phyloP scores from a whole-genome alignment of 2,888 invertebrate genomes.

The Pilophorus perplexus region DNA sequence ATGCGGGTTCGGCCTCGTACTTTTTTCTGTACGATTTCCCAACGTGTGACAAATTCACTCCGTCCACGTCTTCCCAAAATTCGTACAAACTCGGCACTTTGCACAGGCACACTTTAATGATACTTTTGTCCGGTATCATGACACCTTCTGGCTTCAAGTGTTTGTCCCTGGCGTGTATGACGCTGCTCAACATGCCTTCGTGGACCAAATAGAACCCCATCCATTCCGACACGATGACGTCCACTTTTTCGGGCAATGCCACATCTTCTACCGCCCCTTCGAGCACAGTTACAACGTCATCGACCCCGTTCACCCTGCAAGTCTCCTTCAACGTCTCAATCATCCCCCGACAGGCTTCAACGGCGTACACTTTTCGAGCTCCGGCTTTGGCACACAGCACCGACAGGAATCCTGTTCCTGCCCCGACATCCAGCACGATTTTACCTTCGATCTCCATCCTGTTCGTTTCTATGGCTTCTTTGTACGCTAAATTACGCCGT shows the following conservation, averaged over 20 bases:
- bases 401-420: conserved; percentile 85
- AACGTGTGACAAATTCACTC: conserved; percentile 70
- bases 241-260: conserved; percentile 68
- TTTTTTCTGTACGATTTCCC: conserved; percentile 60
- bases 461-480: conserved; percentile 71
- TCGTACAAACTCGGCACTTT: conserved; percentile 64
- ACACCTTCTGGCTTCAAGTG: conserved; percentile 71
- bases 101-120: conserved; percentile 64
- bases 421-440: conserved; percentile 80
- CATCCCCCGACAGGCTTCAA: conserved; percentile 71
- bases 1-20: conserved; percentile 66
- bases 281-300: conserved; percentile 59
- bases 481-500: conserved; percentile 74
- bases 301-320: conserved; percentile 67
- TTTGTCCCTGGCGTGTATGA: conserved; percentile 68
- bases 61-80: conserved; percentile 70
- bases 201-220: conserved; percentile 96
- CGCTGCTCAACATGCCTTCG: conserved; percentile 92
- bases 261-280: conserved; percentile 77
- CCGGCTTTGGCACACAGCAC: conserved; percentile 87
- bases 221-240: conserved; percentile 94
- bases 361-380: conserved; percentile 80
- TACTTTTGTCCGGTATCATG: conserved; percentile 73
- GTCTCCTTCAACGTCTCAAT: conserved; percentile 65
- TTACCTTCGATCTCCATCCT: conserved; percentile 69